Evolutionary conservation across 2,888 invertebrate species (phyloP), one percentile per base, ranked within the genome.

Genomic region (Conus canariensis): DNA sequence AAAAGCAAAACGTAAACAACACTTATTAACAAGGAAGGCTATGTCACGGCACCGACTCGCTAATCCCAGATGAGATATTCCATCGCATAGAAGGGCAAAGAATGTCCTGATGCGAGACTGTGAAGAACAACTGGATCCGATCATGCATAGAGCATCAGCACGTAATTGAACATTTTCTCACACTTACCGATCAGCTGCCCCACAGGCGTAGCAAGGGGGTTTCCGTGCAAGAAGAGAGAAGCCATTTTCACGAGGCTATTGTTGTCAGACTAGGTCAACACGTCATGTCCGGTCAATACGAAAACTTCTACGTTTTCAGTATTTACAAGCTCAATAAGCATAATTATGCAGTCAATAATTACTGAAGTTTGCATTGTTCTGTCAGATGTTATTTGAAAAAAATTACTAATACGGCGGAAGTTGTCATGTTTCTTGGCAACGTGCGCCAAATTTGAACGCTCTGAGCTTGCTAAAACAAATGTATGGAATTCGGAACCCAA

Each of bases 221-320:
- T 95, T 91, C 95, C 95, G 92, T 95, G 95, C 91, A 95, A 94
- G 92, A 95, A 95, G 92, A 96, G 94, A 90, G 95, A 94, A 93
- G 95, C 95, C 95, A 95, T 95, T 93, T 95, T 95, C 88, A 88
- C 90, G 87, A 88, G 22, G 77, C 30, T 90, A 56, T 87, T 85
- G 85, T 77, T 86, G n/a, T 67, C 30, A 22, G 58, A 7, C 60
- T 19, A 64, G 77, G 87, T 90, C 83, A 88, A 74, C 91, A 93
- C 93, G 93, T 94, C 93, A 94, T 86, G 85, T 85, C 92, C 91
- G 86, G 56, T 45, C 14, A 83, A 70, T 58, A 64, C 67, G 2
- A 19, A 45, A 83, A 19, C 10, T 58, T 56, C 19, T 22, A 83
- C 7, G 22, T 58, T 58, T 83, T 56, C 30, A 19, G 8, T 70